Base-by-base conservation (phyloP, 2,888 invertebrate species). In the Anticlea derivata region DNA sequence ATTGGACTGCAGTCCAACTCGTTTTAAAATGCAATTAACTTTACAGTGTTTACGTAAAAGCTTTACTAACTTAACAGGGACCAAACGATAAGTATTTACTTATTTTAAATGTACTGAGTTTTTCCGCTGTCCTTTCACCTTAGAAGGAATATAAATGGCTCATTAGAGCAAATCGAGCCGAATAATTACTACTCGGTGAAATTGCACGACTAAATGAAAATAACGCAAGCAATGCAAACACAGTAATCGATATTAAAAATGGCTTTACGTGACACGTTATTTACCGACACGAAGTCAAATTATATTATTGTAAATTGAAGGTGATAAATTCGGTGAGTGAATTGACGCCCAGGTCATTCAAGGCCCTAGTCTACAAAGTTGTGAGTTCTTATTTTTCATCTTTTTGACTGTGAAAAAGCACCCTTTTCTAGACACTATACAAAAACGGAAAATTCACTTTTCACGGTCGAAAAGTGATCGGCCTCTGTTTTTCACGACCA, bases 231-330 rank as follows among this genome's bases (percentile, higher is more conserved):
- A 38, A 47, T 23, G 43, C 47, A 49, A 58, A 47, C 68, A 67
- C 62, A 63, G 66, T 74, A 74, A 77, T 76, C 68, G 70, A 70
- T 74, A 75, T 71, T 72, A 71, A 70, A n/a, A 74, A 74, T 73
- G 69, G 61, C 70, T 60, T 66, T 65, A 75, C 73, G 73, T 78
- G 78, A 75, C 70, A 70, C 63, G 71, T 69, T 71, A 37, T 31
- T 41, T 56, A 48, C 22, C 29, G 29, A 17, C 7, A 17, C 26
- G 10, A 27, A 38, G 23, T 23, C 6, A 12, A 34, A 10, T 17
- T 4, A n/a, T n/a, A n/a, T n/a, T n/a, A n/a, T n/a, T n/a, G n/a
- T n/a, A n/a, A n/a, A n/a, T n/a, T n/a, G n/a, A n/a, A n/a, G n/a
- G n/a, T n/a, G n/a, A n/a, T n/a, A n/a, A n/a, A n/a, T n/a, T n/a